Percentiles rank a stretch among this genome's conserved stretches.
These are phyloP conservation scores for Parauchenoglanis punctatus DNA, from an alignment of 2,797 vertebrate genomes.

Conservation along the genomic window DNA sequence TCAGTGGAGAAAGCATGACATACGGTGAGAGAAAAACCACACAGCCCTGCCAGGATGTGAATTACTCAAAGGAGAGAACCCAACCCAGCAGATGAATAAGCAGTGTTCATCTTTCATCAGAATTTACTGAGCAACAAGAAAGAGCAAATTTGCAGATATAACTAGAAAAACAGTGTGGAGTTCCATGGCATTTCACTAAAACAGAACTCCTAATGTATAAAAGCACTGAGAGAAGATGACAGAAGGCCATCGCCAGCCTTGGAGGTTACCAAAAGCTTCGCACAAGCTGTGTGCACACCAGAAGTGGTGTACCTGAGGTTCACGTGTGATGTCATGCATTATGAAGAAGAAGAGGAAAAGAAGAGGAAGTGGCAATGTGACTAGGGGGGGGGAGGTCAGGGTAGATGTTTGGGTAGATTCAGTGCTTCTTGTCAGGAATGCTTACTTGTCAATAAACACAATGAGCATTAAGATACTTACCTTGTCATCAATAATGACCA, in stretches of 20 bases:
- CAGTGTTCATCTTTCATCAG: not conserved
- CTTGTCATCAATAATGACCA: slow-evolving; percentile 94
- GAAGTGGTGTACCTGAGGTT: not conserved
- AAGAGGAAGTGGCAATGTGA: not conserved
- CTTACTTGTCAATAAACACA: not conserved
- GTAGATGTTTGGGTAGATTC: not conserved
- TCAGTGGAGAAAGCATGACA: not conserved
- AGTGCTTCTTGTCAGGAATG: not conserved
- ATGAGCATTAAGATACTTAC: slow-evolving; percentile 71
- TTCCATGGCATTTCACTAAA: not conserved
- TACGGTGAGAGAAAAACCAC: not conserved
- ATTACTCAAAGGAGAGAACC: not conserved
- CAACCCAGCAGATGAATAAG: not conserved
- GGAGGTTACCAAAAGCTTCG: not conserved
- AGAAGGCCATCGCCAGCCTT: not conserved
- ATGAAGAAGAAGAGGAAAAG: too few species aligned
- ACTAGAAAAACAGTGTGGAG: not conserved
- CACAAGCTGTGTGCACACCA: too few species aligned
- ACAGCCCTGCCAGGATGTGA: not conserved
- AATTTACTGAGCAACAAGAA: not conserved
- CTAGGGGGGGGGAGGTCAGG: not conserved
- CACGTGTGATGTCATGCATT: not conserved
- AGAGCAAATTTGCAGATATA: not conserved
- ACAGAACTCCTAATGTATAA: not conserved
- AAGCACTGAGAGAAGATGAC: not conserved